phyloP scores from a whole-genome alignment of 2,888 invertebrate genomes.

The Clistopyga incitator region DNA sequence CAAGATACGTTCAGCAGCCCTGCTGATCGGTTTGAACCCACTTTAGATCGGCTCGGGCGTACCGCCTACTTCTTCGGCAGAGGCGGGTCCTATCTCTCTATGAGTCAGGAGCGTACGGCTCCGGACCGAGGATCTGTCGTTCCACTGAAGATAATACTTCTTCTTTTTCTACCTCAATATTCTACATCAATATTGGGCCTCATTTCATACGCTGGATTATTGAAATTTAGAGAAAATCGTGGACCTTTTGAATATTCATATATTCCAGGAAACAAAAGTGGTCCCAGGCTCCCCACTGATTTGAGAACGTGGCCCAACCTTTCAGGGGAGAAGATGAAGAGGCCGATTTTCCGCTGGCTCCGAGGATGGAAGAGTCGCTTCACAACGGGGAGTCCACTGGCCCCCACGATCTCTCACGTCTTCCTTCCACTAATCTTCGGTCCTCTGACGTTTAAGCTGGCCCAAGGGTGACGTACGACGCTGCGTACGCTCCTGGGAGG shows the following conservation, averaged over 20 bases:
- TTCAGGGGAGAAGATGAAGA: conserved; percentile 18
- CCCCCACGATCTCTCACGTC: not conserved
- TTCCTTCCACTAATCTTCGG: not conserved
- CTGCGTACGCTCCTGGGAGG: conserved; percentile 79
- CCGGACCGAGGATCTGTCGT: not conserved
- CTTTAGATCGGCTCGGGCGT: conserved; percentile 75
- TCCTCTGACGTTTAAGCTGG: not conserved
- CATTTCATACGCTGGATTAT: not conserved
- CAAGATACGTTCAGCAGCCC: conserved; percentile 74
- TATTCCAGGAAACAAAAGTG: conserved; percentile 65
- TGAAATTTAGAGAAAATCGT: not conserved
- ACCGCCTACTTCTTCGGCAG: conserved; percentile 80
- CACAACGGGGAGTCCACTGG: conserved; percentile 33
- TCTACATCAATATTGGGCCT: not conserved
- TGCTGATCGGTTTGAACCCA: conserved; percentile 72
- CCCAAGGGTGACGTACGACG: conserved; percentile 34
- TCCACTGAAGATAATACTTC: not conserved
- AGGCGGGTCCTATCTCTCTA: conserved; percentile 81
- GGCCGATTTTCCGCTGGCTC: conserved; percentile 32
- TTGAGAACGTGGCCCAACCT: not conserved
- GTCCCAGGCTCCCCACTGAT: not conserved
- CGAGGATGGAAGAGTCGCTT: conserved; percentile 29
- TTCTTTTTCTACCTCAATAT: not conserved
- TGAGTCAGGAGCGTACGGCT: conserved; percentile 78
- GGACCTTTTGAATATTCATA: not conserved